A percentile compares a stretch with the other conserved stretches of the same genome.
These are phyloP conservation scores for Mastomys coucha DNA, from an alignment of 2,113 vertebrate species.

Conservation along the genomic window DNA sequence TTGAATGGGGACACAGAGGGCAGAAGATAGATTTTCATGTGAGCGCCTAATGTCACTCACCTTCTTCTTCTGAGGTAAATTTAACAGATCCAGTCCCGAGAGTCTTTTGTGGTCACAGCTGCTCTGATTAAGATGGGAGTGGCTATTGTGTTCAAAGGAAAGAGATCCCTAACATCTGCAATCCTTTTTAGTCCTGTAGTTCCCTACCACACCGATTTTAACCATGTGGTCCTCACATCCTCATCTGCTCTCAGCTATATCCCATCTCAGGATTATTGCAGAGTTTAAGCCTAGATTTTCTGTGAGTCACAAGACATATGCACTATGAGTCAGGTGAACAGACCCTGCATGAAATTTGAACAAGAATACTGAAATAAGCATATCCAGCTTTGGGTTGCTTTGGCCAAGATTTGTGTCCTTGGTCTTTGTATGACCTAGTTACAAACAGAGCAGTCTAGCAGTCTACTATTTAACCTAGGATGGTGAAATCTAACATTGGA, in stretches of 20 bases:
- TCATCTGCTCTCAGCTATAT: not conserved
- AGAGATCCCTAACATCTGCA: not conserved
- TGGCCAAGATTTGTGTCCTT: not conserved
- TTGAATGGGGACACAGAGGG: not conserved
- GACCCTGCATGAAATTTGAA: not conserved
- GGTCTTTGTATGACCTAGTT: not conserved
- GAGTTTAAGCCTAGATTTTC: not conserved
- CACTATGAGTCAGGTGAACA: not conserved
- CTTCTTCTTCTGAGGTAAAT: not conserved
- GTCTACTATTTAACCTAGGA: not conserved
- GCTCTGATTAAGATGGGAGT: not conserved
- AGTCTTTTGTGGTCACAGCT: not conserved
- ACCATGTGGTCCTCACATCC: not conserved
- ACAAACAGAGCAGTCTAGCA: not conserved
- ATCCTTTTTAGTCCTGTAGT: not conserved
- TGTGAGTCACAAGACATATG: not conserved
- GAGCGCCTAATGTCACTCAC: not conserved
- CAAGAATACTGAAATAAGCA: not conserved
- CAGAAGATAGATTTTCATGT: not conserved
- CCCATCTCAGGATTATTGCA: not conserved
- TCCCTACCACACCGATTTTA: not conserved
- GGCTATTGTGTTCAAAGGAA: too few relatives aligned
- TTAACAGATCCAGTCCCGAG: not conserved
- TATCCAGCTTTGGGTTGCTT: not conserved
- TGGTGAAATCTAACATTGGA: not conserved